Base-by-base conservation (phyloP, 1,140 invertebrate species). In the Zophobas morio region DNA sequence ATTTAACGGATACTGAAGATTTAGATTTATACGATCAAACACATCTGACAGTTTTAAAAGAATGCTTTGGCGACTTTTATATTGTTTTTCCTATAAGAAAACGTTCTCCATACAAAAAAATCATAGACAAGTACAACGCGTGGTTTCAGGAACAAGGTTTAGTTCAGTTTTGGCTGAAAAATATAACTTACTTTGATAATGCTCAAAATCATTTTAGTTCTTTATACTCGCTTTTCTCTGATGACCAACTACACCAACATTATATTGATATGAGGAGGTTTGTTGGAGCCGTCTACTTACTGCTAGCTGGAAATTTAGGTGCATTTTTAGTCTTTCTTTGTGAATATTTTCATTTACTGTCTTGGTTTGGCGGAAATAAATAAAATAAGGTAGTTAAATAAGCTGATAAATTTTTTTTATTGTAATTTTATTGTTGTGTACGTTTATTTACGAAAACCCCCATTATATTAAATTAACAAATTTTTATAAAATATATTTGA, bases 81-180 rank as follows among this genome's bases (percentile, higher is more conserved):
- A 46, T 54, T n/a, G 56, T 57, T 47, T 75, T 78, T 46, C 33
- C 47, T 1, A 40, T 78, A 37, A 34, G 54, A 42, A 75, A 70
- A 66, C 54, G 74, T 36, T 78, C 77, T 1, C 77, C 77, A 34
- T 75, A 53, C 42, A 75, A 40, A 42, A 54, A 66, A 56, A 51
- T 74, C 33, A 34, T 78, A 36, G 49, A 75, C n/a, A 75, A 63
- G n/a, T 75, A 54, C 8, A 40, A 46, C n/a, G 33, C 20, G n/a
- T 5, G 42, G 33, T 75, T 75, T 40, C 6, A 46, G 6, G 77
- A 78, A 70, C 32, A 51, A 49, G 77, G 72, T 8, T 47, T 78
- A 33, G 6, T 75, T 1, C 20, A 70, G 20, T 78, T 66, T 49
- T 78, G 77, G 77, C 35, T 74, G 8, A 74, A 4, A 40, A 74